Percentiles rank a stretch among this genome's conserved stretches.
Conservation (phyloP, 2,888 invertebrate genomes). For the Ochropacha duplaris region DNA sequence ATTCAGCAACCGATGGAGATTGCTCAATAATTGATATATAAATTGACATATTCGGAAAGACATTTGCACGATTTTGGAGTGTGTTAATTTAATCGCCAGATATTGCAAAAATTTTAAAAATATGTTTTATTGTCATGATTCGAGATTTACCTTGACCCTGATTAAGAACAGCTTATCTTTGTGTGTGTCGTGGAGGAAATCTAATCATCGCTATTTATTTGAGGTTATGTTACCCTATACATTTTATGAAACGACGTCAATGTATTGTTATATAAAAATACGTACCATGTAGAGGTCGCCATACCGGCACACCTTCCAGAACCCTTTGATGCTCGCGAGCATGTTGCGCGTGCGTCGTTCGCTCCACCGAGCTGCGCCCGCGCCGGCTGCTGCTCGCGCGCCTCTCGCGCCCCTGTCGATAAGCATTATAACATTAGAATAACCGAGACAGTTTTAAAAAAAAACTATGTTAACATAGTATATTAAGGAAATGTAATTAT, state of each 20-base stretch:
- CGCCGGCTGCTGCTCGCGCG: constrained; percentile 50
- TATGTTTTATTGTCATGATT: background rate
- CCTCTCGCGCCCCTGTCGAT: constrained; percentile 53
- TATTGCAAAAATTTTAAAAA: background rate
- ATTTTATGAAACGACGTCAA: too few species aligned
- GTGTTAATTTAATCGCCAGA: background rate
- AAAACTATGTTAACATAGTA: too few species aligned
- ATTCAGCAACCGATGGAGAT: background rate
- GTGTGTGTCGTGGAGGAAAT: background rate
- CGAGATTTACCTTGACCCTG: constrained; percentile 4
- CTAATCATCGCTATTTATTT: too few species aligned
- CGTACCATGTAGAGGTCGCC: constrained; percentile 79
- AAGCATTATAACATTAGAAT: constrained; percentile 1
- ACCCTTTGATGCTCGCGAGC: constrained; percentile 74
- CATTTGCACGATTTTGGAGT: background rate
- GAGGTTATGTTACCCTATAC: too few species aligned
- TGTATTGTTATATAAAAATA: constrained; percentile 8
- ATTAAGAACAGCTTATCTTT: constrained; percentile 1
- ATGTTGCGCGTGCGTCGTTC: constrained; percentile 68
- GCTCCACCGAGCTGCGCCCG: constrained; percentile 44
- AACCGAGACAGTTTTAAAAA: too few species aligned
- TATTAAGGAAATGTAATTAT: too few species aligned
- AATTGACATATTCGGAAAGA: background rate
- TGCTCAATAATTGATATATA: background rate
- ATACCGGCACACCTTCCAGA: constrained; percentile 81